Percentiles rank a stretch among this genome's conserved stretches.
Evolutionary conservation across 1,140 invertebrate species (phyloP).

Genomic region (Dolichoris vasculosae): DNA sequence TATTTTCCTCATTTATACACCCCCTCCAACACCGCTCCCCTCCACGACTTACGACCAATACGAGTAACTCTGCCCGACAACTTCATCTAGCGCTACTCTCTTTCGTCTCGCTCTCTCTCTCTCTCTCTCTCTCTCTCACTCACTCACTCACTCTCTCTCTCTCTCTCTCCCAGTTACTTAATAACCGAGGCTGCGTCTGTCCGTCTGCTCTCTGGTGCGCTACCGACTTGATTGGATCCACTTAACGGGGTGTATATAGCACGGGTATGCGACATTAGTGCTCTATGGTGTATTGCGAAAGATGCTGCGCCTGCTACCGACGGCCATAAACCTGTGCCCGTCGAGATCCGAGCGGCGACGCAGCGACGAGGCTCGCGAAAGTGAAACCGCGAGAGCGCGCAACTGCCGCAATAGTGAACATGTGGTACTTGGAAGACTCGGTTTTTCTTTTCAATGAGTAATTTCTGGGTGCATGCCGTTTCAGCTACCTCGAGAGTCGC

Average conservation of each 20-base stretch:
- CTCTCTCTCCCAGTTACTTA: background rate
- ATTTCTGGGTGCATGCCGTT: background rate
- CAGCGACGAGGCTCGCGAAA: background rate
- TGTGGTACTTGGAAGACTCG: constrained; percentile 29
- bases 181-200: constrained; percentile 28
- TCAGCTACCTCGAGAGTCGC: background rate
- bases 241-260: constrained; percentile 65
- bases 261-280: constrained; percentile 64
- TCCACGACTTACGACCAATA: constrained; percentile 35
- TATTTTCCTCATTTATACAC: constrained; percentile 42
- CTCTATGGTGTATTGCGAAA: constrained; percentile 67
- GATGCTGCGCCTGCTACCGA: constrained; percentile 49
- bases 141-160: background rate
- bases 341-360: background rate
- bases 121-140: constrained; percentile 16
- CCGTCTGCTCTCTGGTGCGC: constrained; percentile 52
- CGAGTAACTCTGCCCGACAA: background rate
- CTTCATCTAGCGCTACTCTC: constrained; percentile 9
- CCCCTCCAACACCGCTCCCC: background rate
- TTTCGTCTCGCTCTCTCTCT: constrained; percentile 6
- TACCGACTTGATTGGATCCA: constrained; percentile 71
- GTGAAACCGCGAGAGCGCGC: constrained; percentile 37
- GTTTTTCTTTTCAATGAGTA: constrained; percentile 6
- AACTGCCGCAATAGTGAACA: constrained; percentile 14
- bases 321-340: constrained; percentile 26